Percentiles rank a stretch among this genome's conserved stretches.
phyloP scores from a whole-genome alignment of 2,113 vertebrate species.

The Clarias magur region DNA sequence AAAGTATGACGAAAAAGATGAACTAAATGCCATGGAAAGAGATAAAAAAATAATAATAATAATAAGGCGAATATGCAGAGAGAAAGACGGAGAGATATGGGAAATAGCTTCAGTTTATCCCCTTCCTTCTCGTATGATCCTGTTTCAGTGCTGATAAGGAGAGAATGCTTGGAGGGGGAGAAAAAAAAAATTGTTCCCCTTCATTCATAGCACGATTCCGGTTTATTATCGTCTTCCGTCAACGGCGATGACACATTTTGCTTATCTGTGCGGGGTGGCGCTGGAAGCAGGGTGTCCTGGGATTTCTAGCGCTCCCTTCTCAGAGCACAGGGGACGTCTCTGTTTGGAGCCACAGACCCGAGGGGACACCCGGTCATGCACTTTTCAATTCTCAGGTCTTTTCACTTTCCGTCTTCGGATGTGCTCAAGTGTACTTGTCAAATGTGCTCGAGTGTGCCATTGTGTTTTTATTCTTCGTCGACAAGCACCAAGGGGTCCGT shows the following conservation, averaged over 20 bases:
- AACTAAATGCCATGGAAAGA: slow-evolving; percentile 42
- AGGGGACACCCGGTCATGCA: neutral
- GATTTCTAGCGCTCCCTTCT: slow-evolving; percentile 23
- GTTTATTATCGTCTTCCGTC: slow-evolving; percentile 38
- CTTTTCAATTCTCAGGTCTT: slow-evolving; percentile 8
- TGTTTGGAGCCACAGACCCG: slow-evolving; percentile 33
- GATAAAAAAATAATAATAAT: slow-evolving; percentile 20
- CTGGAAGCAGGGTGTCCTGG: slow-evolving; percentile 19
- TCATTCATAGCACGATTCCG: slow-evolving; percentile 16
- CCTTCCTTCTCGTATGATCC: slow-evolving; percentile 39
- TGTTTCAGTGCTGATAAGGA: slow-evolving; percentile 44
- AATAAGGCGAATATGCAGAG: slow-evolving; percentile 21
- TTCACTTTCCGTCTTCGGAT: neutral
- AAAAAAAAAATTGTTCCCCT: slow-evolving; percentile 22
- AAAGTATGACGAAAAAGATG: slow-evolving; percentile 40
- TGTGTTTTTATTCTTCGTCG: slow-evolving; percentile 37
- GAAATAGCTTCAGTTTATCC: slow-evolving; percentile 35
- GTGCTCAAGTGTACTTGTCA: slow-evolving; percentile 26
- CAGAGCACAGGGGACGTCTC: slow-evolving; percentile 39
- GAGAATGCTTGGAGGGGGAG: slow-evolving; percentile 12
- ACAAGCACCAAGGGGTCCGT: slow-evolving; percentile 54
- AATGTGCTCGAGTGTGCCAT: slow-evolving; percentile 13
- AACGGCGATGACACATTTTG: slow-evolving; percentile 37
- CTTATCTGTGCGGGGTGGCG: slow-evolving; percentile 37
- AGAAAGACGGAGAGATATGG: slow-evolving; percentile 39